Evolutionary conservation across 2,888 invertebrate genomes (phyloP), one percentile per base, ranked within the genome.

Genomic region (Aphrophora alni): DNA sequence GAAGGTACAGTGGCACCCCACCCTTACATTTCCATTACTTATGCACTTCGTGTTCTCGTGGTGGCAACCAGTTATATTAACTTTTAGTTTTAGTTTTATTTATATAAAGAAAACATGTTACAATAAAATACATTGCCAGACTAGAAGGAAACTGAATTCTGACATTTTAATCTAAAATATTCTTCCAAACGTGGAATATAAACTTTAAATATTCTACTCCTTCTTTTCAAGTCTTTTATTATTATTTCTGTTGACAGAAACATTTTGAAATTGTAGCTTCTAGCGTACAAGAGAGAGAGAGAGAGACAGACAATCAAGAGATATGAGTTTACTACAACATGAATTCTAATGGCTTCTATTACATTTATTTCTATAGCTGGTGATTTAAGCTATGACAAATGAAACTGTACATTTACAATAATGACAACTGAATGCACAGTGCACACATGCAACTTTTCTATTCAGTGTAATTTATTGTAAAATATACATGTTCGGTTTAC

Each of bases 121-220:
- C n/a, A n/a, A n/a, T n/a, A n/a, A n/a, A n/a, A n/a, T n/a, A n/a
- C n/a, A n/a, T n/a, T n/a, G n/a, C n/a, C n/a, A n/a, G n/a, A n/a
- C n/a, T n/a, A n/a, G n/a, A n/a, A n/a, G n/a, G n/a, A n/a, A n/a
- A n/a, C n/a, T 33, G 33, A 8, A 33, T 5, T 33, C 8, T 12
- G n/a, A 59, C 59, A 59, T n/a, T 59, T 59, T 59, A 59, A 59
- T 59, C n/a, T 59, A 59, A 59, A 59, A 59, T 59, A 59, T 59
- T 21, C 1, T 21, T 59, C 10, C 59, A 59, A 21, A 1, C 59
- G 12, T 4, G 59, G 4, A 21, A 14, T 21, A 59, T 59, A 59
- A 59, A 14, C 12, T 44, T 44, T 44, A 44, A 44, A 44, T 17
- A 44, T 7, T 7, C 5, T 21, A 59, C 59, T 59, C 14, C 21